Conservation (phyloP, 2,797 vertebrate species). For the Podargus strigoides region DNA sequence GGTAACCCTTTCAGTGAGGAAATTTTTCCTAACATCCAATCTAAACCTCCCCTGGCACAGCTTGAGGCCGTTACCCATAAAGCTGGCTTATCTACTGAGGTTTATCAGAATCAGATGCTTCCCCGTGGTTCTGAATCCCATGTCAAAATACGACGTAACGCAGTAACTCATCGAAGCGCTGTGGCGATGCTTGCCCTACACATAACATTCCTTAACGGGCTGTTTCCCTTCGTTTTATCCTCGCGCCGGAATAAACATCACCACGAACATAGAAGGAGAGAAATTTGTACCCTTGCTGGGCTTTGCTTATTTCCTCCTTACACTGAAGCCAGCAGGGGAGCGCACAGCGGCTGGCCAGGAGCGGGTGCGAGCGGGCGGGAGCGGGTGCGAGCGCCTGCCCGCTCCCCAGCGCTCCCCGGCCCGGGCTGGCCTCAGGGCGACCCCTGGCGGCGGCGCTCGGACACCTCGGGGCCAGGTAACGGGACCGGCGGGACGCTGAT, state of each 20-base stretch:
- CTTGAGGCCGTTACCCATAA: too few species aligned
- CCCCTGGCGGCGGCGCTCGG: not conserved
- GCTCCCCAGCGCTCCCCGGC: too few species aligned
- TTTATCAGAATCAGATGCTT: not conserved
- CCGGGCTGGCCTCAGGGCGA: not conserved
- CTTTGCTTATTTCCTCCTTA: not conserved
- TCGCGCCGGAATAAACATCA: not conserved
- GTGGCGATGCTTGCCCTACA: not conserved
- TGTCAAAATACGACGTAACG: not conserved
- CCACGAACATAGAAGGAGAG: not conserved
- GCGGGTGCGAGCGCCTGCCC: too few species aligned
- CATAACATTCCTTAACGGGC: not conserved
- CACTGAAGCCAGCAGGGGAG: not conserved
- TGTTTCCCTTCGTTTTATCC: not conserved
- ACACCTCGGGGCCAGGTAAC: too few species aligned
- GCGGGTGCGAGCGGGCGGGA: too few species aligned
- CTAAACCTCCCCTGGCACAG: too few species aligned
- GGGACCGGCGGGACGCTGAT: too few species aligned
- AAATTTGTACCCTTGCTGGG: rapidly evolving
- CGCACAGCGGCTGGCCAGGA: rapidly evolving
- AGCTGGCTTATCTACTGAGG: not conserved
- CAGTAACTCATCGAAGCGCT: not conserved
- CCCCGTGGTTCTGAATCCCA: not conserved
- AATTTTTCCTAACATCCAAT: too few species aligned
- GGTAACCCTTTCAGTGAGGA: too few species aligned